Evolutionary conservation across 2,113 vertebrate genomes (phyloP), one percentile per base, ranked within the genome.

Genomic region (Mohoua ochrocephala): DNA sequence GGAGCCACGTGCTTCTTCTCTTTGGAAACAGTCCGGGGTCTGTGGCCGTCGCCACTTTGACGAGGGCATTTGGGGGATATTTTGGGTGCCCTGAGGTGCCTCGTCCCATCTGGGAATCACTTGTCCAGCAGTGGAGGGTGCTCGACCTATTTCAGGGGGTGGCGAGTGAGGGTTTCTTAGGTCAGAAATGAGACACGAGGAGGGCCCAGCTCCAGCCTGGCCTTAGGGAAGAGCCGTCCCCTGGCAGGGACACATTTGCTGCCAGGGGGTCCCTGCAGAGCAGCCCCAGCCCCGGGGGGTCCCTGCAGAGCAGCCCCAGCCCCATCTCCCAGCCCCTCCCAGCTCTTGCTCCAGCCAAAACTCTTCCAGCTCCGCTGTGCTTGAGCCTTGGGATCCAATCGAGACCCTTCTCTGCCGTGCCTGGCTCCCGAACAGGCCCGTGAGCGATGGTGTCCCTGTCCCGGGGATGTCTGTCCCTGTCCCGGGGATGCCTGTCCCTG

Each of bases 211-310:
- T 17, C 11, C 73, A 67, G 47, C 31, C 5, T 19, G 23, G 44
- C 27, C 23, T 8, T 6, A 9, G 65, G 70, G 45, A 44, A 70
- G 33, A 69, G 41, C 39, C 37, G 5, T 17, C 41, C 13, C 22
- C 18, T 0, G 2, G 49, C 1, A 5, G 47, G 33, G 81, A 31
- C 52, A 14, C 2, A 3, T 52, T 52, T 0, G 0, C n/a, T 68
- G 30, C 79, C 41, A 20, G 59, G 50, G 49, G 14, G 44, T 42
- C 37, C 26, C 68, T 31, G 27, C 42, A 37, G 86, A 49, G 37
- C 85, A 27, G 7, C 56, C 26, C 15, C 64, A 60, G 31, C 57
- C 21, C 37, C 1, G 0, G 33, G 45, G 35, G 23, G 37, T 39
- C 53, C 19, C 64, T 42, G 20, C 31, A 37, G 84, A 41, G 33